Evolutionary conservation across 2,888 invertebrate species (phyloP).

Genomic region (Chironomus riparius): DNA sequence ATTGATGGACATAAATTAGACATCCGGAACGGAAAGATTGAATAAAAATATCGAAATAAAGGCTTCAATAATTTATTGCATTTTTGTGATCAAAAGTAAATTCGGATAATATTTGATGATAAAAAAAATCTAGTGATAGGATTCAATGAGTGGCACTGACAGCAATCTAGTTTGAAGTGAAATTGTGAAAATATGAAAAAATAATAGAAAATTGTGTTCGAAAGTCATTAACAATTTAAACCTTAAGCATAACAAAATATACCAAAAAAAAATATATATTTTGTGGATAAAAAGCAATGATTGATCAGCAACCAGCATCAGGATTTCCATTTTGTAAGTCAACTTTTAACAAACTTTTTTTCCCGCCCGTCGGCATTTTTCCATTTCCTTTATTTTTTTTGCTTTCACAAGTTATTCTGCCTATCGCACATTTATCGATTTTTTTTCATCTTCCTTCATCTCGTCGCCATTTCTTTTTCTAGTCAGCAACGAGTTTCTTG

Average conservation of each 20-base stretch:
- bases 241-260: background rate
- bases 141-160: background rate
- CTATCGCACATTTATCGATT: constrained; percentile 6
- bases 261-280: too few relatives aligned
- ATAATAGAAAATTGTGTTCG: background rate
- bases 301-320: constrained; percentile 22
- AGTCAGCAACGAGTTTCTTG: background rate
- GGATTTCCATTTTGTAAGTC: constrained; percentile 25
- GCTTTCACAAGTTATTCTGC: background rate
- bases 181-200: background rate
- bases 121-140: background rate
- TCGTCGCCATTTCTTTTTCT: background rate
- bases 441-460: background rate
- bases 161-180: background rate
- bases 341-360: background rate
- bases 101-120: background rate
- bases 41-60: background rate
- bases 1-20: constrained; percentile 27
- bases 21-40: constrained; percentile 20
- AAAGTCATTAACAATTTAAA: background rate
- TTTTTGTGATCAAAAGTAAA: background rate
- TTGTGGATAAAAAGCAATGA: constrained; percentile 11
- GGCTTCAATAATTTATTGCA: constrained; percentile 25
- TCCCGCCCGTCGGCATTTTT: constrained; percentile 3
- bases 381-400: background rate